Conservation (phyloP, 1,140 invertebrate genomes). For the Aphelinus certus region DNA sequence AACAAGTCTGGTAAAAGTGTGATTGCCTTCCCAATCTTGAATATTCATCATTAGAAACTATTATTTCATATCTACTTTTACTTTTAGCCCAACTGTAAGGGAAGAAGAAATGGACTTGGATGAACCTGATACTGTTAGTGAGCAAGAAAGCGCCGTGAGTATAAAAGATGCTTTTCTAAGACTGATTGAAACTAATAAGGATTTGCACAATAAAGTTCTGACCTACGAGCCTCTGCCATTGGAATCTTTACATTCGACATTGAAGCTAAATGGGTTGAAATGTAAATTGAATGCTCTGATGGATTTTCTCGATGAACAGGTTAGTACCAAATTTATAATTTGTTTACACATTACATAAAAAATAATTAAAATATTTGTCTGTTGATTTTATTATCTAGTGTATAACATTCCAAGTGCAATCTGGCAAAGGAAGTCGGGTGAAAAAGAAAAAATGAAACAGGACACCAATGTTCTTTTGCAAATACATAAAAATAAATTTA, state of each 20-base stretch:
- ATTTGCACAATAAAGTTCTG: conserved; percentile 61
- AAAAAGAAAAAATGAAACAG: conserved; percentile 7
- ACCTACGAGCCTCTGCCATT: conserved; percentile 64
- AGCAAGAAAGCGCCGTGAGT: conserved; percentile 29
- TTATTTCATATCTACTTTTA: background rate
- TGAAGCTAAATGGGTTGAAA: conserved; percentile 60
- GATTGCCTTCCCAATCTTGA: too few species aligned
- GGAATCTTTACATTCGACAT: conserved; percentile 52
- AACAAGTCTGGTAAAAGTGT: too few species aligned
- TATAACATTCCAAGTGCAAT: conserved; percentile 35
- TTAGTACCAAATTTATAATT: conserved; percentile 41
- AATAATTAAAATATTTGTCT: conserved; percentile 19
- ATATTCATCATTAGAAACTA: background rate
- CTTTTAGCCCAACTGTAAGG: conserved; percentile 2
- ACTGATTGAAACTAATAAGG: conserved; percentile 52
- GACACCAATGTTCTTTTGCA: too few species aligned
- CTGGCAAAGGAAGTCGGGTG: conserved; percentile 3
- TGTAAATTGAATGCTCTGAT: conserved; percentile 58
- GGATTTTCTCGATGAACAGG: conserved; percentile 66
- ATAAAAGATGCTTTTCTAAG: conserved; percentile 54
- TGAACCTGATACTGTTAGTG: conserved; percentile 31
- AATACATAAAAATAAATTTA: too few species aligned
- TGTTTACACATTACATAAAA: conserved; percentile 12
- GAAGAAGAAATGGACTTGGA: conserved; percentile 46
- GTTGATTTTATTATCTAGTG: conserved; percentile 27